These are phyloP conservation scores for Perccottus glenii DNA, from an alignment of 2,113 vertebrate genomes.

Conservation along the genomic window DNA sequence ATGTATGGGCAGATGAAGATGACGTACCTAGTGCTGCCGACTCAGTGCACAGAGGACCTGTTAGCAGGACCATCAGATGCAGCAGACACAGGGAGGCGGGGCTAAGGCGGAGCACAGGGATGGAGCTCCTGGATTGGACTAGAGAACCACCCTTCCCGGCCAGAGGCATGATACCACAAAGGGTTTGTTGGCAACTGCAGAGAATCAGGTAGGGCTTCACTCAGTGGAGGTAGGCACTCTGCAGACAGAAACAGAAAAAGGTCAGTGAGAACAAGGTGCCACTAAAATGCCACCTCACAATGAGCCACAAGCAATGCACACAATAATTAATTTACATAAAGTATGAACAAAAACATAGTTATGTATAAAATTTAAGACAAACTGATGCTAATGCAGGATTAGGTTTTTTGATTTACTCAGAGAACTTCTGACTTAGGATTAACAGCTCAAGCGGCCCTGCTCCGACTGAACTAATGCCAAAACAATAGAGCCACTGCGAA, in stretches of 20 bases:
- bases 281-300: constrained; percentile 37
- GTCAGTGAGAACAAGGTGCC: constrained; percentile 27
- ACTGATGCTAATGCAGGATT: constrained; percentile 70
- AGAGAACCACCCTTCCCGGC: constrained; percentile 40
- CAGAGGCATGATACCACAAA: constrained; percentile 61
- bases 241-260: constrained; percentile 42
- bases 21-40: constrained; percentile 62
- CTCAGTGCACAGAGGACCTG: constrained; percentile 48
- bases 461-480: constrained; percentile 63
- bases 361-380: constrained; percentile 56
- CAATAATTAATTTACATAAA: constrained; percentile 23
- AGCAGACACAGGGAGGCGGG: constrained; percentile 51
- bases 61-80: constrained; percentile 59
- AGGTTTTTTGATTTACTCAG: constrained; percentile 58
- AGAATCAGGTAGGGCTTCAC: constrained; percentile 45
- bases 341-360: constrained; percentile 27
- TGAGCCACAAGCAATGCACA: constrained; percentile 4
- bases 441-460: constrained; percentile 55
- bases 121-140: constrained; percentile 46
- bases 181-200: constrained; percentile 38
- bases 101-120: constrained; percentile 50
- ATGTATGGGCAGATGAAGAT: neutral
- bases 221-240: constrained; percentile 73
- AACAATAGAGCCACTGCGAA: constrained; percentile 63
- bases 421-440: constrained; percentile 67